Evolutionary conservation across 1,140 invertebrate genomes (phyloP), one percentile per base, ranked within the genome.

Genomic region (Delia radicum): DNA sequence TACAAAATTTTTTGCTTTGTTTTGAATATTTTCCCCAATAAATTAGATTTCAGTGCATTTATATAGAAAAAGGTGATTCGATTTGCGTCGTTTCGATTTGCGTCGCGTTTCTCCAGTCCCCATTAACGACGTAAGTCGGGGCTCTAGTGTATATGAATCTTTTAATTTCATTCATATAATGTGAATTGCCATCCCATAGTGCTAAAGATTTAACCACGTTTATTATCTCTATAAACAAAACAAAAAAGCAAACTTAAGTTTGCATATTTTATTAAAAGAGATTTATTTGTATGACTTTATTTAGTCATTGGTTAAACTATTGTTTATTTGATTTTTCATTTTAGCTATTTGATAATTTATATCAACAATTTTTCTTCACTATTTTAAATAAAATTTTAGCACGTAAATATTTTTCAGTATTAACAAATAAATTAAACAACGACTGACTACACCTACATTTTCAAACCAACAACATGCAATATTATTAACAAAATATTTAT

Each of bases 381-480:
- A 21, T 55, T 55, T 55, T 8, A 55, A 55, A 55, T 55, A 55
- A 55, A 55, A 55, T 55, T 55, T 55, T 55, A 55, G 18, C 46
- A 21, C 21, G 15, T 55, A 55, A 55, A 55, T 55, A 42, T 42
- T 42, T 42, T 42, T 10, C n/a, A 1, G 6, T 42, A 15, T 33
- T 4, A 33, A 10, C 37, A 42, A 55, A 48, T 48, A 48, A 55
- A 55, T 37, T 55, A 55, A 55, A 55, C 48, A 18, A 21, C 48
- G n/a, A 21, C 48, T 55, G 48, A 55, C 48, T 55, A 55, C 48
- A 55, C 48, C 48, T 55, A 55, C 48, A 55, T 55, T 55, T 55
- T 55, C 48, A 21, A 55, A 55, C 37, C 48, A 55, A 21, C 48
- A 55, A 55, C 48, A 55, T 55, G 48, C 48, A 55, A 55, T 55